These are phyloP conservation scores for Pseudorectes ferrugineus DNA, from an alignment of 2,113 vertebrate species.

Conservation along the genomic window DNA sequence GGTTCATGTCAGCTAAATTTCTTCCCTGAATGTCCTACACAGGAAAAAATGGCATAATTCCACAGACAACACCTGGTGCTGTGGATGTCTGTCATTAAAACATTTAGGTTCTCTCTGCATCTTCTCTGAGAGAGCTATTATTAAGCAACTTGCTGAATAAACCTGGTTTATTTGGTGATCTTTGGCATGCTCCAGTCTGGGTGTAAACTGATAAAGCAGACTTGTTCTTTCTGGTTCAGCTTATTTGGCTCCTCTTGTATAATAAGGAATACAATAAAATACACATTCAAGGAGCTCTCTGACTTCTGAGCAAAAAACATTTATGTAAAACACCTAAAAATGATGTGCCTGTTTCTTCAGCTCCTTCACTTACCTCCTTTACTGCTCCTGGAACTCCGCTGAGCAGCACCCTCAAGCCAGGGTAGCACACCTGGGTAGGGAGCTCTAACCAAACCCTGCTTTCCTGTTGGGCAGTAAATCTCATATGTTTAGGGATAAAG, in stretches of 20 bases:
- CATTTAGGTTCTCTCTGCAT: not conserved
- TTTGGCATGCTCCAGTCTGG: not conserved
- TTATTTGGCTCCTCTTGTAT: slow-evolving; percentile 13
- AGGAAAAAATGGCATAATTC: slow-evolving; percentile 48
- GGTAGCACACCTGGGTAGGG: not conserved
- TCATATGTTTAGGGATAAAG: not conserved
- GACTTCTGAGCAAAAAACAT: not conserved
- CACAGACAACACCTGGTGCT: slow-evolving; percentile 31
- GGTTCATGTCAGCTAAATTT: slow-evolving; percentile 36
- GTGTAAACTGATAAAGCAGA: slow-evolving; percentile 32
- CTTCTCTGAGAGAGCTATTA: slow-evolving; percentile 7
- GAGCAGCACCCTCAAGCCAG: not conserved
- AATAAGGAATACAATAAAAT: slow-evolving; percentile 15
- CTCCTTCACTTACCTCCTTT: slow-evolving; percentile 32
- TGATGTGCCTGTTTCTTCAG: not conserved
- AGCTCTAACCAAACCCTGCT: not conserved
- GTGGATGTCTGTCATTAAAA: slow-evolving; percentile 29
- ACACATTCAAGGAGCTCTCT: not conserved
- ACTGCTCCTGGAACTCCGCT: not conserved
- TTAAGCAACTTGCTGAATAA: slow-evolving; percentile 44
- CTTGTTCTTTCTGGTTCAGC: slow-evolving; percentile 48
- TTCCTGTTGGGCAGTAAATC: not conserved
- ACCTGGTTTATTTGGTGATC: slow-evolving; percentile 27
- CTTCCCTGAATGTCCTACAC: slow-evolving; percentile 7
- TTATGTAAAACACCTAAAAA: not conserved